Conservation (phyloP, 2,113 vertebrate species). For the Petrocephalus microphthalmus region DNA sequence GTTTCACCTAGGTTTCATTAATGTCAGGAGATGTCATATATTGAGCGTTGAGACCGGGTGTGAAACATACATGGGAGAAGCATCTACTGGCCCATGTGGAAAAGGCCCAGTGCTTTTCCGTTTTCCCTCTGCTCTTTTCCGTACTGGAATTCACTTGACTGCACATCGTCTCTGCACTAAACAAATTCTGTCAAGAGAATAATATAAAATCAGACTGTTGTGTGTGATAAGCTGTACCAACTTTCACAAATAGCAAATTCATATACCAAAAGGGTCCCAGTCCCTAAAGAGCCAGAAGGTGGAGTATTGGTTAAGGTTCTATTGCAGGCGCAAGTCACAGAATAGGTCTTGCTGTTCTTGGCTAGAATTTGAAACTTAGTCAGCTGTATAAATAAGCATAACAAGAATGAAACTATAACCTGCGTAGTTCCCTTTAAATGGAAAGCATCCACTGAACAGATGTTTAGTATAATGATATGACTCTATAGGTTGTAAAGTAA, state of each 20-base stretch:
- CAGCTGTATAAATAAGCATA: neutral
- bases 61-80: neutral
- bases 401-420: neutral
- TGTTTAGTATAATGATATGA: neutral
- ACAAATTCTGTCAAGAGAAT: neutral
- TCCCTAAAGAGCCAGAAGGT: neutral
- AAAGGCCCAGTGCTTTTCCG: neutral
- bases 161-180: neutral
- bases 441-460: neutral
- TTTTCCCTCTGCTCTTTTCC: neutral
- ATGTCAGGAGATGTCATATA: slow-evolving; percentile 31
- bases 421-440: neutral
- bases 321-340: neutral
- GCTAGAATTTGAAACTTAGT: neutral
- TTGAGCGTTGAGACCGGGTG: neutral
- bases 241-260: neutral
- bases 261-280: neutral
- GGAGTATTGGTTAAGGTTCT: neutral
- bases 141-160: neutral
- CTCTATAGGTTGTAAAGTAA: neutral
- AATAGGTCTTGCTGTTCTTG: neutral
- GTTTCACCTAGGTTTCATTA: slow-evolving; percentile 52
- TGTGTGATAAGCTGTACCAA: neutral
- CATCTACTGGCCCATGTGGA: neutral
- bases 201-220: neutral